A percentile compares a stretch with the other conserved stretches of the same genome.
phyloP scores from a whole-genome alignment of 1,140 invertebrate species.

The Hyles euphorbiae region DNA sequence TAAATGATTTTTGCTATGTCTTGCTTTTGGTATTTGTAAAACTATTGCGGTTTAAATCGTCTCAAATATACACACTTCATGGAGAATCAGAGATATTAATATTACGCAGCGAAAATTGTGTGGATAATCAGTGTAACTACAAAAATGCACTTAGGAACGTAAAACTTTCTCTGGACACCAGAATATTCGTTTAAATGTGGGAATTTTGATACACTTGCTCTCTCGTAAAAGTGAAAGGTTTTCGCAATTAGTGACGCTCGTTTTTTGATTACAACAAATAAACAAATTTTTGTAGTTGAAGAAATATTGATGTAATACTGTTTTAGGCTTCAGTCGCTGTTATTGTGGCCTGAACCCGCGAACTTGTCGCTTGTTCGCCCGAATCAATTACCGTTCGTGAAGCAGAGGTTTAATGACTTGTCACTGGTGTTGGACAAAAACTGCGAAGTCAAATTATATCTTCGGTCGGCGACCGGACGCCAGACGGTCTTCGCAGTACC shows the following conservation, averaged over 20 bases:
- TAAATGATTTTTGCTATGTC: too few species aligned
- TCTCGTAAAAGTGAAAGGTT: slow-evolving; percentile 9
- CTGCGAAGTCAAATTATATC: not conserved
- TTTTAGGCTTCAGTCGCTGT: not conserved
- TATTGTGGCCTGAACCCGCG: not conserved
- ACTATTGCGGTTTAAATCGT: too few species aligned
- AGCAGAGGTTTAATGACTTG: slow-evolving; percentile 4
- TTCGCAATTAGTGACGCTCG: not conserved
- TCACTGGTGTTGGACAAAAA: slow-evolving; percentile 1
- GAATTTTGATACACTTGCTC: slow-evolving; percentile 3
- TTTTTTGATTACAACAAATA: not conserved
- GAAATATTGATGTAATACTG: too few species aligned
- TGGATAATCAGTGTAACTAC: too few species aligned
- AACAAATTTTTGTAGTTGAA: too few species aligned
- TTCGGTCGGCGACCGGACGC: not conserved
- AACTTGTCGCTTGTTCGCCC: not conserved
- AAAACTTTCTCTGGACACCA: slow-evolving; percentile 2
- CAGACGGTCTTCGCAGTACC: too few species aligned
- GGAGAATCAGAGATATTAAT: too few species aligned
- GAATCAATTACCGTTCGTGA: slow-evolving; percentile 1
- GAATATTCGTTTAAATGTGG: slow-evolving; percentile 5
- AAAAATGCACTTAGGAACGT: not conserved
- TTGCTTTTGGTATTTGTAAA: too few species aligned
- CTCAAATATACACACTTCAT: too few species aligned
- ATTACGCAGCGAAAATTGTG: too few species aligned